A percentile compares a stretch with the other conserved stretches of the same genome.
Conservation (phyloP, 2,797 vertebrate genomes). For the Trachurus trachurus region DNA sequence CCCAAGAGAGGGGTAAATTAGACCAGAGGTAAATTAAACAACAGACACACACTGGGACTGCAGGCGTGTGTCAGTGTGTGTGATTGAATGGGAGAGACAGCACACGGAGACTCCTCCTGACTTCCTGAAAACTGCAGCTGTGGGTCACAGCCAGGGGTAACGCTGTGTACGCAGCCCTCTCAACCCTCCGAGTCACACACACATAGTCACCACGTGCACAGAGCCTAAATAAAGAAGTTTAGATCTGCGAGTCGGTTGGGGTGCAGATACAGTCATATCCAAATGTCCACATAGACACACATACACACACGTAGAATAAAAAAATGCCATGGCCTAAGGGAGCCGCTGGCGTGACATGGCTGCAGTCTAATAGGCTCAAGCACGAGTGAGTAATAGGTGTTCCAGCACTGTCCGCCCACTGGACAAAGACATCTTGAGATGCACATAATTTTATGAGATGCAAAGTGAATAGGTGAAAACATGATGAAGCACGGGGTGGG, state of each 20-base stretch:
- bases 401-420: conserved; percentile 74
- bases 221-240: conserved; percentile 48
- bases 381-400: conserved; percentile 81
- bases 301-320: conserved; percentile 13
- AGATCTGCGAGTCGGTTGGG: conserved; percentile 46
- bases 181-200: conserved; percentile 8
- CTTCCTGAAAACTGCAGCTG: conserved; percentile 77
- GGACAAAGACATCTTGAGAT: conserved; percentile 77
- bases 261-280: conserved; percentile 52
- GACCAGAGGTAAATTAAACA: conserved; percentile 58
- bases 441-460: conserved; percentile 71
- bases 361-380: conserved; percentile 69
- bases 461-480: conserved; percentile 78
- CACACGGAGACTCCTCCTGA: conserved; percentile 66
- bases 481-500: conserved; percentile 63
- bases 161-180: conserved; percentile 22
- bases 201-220: conserved; percentile 19
- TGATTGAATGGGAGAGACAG: conserved; percentile 79
- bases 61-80: conserved; percentile 65
- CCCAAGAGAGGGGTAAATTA: conserved; percentile 61
- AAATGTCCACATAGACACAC: conserved; percentile 30
- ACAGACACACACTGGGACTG: conserved; percentile 45
- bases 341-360: conserved; percentile 70
- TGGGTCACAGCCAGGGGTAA: conserved; percentile 74
- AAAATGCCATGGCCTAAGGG: conserved; percentile 50